phyloP scores from a whole-genome alignment of 1,140 invertebrate genomes.

The Hormaphis cornu region DNA sequence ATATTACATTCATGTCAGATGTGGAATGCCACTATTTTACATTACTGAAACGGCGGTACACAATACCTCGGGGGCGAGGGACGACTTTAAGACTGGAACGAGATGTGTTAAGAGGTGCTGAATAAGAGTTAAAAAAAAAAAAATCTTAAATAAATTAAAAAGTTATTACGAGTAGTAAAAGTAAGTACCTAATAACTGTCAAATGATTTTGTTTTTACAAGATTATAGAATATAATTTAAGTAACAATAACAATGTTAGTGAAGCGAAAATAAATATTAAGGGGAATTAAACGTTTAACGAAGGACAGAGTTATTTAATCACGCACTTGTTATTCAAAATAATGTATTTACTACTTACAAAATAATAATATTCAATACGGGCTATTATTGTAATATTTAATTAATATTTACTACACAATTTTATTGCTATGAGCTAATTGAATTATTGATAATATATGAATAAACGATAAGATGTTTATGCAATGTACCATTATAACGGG shows the following conservation, averaged over 20 bases:
- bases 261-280: background rate
- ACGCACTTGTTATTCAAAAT: no score
- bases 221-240: background rate
- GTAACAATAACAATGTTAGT: constrained; percentile 10
- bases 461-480: no score
- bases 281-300: background rate
- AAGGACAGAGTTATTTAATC: background rate
- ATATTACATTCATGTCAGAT: background rate
- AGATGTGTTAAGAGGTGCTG: background rate
- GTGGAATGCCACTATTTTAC: background rate
- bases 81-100: constrained; percentile 1
- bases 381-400: background rate
- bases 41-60: constrained; percentile 1
- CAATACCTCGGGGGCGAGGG: background rate
- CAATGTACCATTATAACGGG: no score
- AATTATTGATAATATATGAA: no score
- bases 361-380: background rate
- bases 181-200: no score
- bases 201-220: no score
- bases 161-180: no score
- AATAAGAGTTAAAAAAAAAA: background rate
- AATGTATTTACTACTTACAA: no score
- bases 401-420: no score
- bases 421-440: no score
- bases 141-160: background rate